A percentile compares a stretch with the other conserved stretches of the same genome.
Conservation (phyloP, 2,113 vertebrate genomes). For the Nerophis ophidion region DNA sequence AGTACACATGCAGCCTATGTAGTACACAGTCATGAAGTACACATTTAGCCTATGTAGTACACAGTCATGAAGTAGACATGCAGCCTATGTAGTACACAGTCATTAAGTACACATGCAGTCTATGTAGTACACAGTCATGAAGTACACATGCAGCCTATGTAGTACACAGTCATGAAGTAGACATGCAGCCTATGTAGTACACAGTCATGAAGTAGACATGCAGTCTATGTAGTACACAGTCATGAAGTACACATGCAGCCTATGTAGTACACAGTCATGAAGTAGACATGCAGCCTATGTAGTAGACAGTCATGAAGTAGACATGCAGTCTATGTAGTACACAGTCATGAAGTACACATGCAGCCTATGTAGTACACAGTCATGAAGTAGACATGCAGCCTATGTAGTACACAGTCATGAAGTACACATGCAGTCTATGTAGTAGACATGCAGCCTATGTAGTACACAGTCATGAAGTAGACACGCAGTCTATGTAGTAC, state of each 20-base stretch:
- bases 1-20: background rate
- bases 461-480: background rate
- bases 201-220: conserved; percentile 1
- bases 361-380: background rate
- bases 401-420: background rate
- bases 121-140: background rate
- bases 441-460: too few relatives aligned
- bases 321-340: background rate
- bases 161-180: background rate
- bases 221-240: background rate
- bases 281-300: background rate
- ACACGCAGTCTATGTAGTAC: background rate
- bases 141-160: background rate
- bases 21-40: background rate
- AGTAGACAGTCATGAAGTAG: background rate
- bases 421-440: background rate
- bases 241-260: conserved; percentile 1
- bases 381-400: conserved; percentile 1
- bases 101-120: conserved; percentile 1
- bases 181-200: background rate
- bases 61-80: conserved; percentile 1
- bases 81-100: background rate
- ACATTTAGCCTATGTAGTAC: background rate
- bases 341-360: conserved; percentile 1
- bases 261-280: background rate